Conservation (phyloP, 2,797 vertebrate genomes). For the Cichlasoma orientale region DNA sequence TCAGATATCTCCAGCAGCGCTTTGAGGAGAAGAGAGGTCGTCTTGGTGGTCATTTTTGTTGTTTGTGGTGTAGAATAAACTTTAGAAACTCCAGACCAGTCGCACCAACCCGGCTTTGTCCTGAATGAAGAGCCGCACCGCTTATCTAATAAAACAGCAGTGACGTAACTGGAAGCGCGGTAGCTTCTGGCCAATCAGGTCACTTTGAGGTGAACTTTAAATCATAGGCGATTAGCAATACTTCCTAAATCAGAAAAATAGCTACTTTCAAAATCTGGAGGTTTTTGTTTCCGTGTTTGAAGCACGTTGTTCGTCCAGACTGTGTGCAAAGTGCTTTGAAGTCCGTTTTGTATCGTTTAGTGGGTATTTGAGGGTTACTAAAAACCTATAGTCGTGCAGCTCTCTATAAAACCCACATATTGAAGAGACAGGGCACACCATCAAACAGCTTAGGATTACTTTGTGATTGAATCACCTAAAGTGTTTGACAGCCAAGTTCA, state of each 20-base stretch:
- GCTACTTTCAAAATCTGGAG: background rate
- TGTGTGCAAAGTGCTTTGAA: background rate
- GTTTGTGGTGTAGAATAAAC: background rate
- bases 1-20: conserved; percentile 55
- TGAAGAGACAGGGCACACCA: accelerated
- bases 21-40: conserved; percentile 31
- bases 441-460: background rate
- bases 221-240: background rate
- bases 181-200: conserved; percentile 22
- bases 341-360: background rate
- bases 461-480: background rate
- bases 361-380: background rate
- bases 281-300: background rate
- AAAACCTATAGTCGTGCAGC: accelerated
- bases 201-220: background rate
- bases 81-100: background rate
- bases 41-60: conserved; percentile 46
- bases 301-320: background rate
- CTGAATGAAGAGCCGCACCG: background rate
- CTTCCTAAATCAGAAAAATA: background rate
- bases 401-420: accelerated
- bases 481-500: background rate
- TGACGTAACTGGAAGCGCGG: background rate
- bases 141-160: background rate
- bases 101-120: background rate